Evolutionary conservation across 2,888 invertebrate species (phyloP), one percentile per base, ranked within the genome.

Genomic region (Chorisops tibialis): DNA sequence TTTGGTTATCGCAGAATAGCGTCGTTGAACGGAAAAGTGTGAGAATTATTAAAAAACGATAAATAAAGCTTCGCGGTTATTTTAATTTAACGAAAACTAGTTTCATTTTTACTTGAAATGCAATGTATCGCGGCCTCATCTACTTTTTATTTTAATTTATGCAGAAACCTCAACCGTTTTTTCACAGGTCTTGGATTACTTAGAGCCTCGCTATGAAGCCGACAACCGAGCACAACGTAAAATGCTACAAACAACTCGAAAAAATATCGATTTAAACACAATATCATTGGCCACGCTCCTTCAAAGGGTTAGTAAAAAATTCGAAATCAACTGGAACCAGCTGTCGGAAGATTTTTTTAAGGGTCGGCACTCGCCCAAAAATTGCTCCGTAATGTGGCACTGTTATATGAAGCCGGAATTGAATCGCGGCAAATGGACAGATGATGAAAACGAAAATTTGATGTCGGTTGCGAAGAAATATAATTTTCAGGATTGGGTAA

Each of bases 371-470:
- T 80, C 81, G 0, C 76, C 83, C 0, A 76, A 79, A 9, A 88
- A 88, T 70, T 90, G 88, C 71, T 77, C 81, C 68, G 81, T 86
- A 0, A 82, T 89, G 71, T 91, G 91, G 91, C 83, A 84, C 63
- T 79, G 86, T 19, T 87, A 84, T 70, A 73, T 89, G 49, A 86
- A 87, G 72, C 89, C 90, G 0, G 74, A 80, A 14, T 80, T 89
- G 14, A 88, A 85, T 66, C 88, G 84, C 49, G 69, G 68, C 2
- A 69, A 71, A 5, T 87, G 86, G 85, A 78, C 78, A 0, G 66
- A 68, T 1, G 72, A 76, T 11, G 87, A 87, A 72, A 81, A 83
- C 59, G 63, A 68, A 0, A 69, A 71, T 22, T 69, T 87, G 18
- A 68, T 75, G 14, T 49, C 67, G 5, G 68, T 80, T 0, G 82